Evolutionary conservation across 2,797 vertebrate genomes (phyloP), one percentile per base, ranked within the genome.

Genomic region (Heliangelus exortis): DNA sequence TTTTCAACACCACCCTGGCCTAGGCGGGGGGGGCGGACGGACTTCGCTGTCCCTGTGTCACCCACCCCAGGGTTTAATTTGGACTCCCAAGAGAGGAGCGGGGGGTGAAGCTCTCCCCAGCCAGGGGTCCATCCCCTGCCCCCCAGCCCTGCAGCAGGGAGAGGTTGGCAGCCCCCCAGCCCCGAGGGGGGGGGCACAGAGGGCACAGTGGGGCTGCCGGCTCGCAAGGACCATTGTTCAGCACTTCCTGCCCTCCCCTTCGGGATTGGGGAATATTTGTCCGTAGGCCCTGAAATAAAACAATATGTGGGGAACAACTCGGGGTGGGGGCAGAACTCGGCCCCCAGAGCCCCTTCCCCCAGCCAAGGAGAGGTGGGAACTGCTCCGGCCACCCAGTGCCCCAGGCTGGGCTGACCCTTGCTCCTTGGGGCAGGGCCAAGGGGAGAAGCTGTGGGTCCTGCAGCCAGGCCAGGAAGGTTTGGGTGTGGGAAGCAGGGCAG

Each of bases 231-330:
- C 94, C 94, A 96, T 96, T 96, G 95, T 96, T 96, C 41, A 4
- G 72, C 61, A 89, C 88, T 96, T 95, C 94, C 95, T 94, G 78
- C 94, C 91, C 33, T 84, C 91, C 92, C 95, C 90, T 90, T 90
- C 68, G 92, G 94, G 93, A 96, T 47, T 12, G 90, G 71, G 82
- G 85, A 82, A 47, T 33, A 67, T 76, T 89, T 87, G 89, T 84
- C 67, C 12, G 0, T 71, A 87, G 54, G 94, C 84, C 84, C 81
- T 67, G 4, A 72, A 84, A 93, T 81, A 78, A 86, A 95, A 95
- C 95, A 95, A 93, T 96, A 34, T 65, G 0, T 62, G 89, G 81
- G 87, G 94, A 90, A 58, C 17, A 12, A 73, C 66, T 59, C 48
- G 5, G 45, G n/a, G 10, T 3, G 53, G 8, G 29, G 14, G 43